Evolutionary conservation across 2,113 vertebrate genomes (phyloP).

Genomic region (Pleuronectes platessa): DNA sequence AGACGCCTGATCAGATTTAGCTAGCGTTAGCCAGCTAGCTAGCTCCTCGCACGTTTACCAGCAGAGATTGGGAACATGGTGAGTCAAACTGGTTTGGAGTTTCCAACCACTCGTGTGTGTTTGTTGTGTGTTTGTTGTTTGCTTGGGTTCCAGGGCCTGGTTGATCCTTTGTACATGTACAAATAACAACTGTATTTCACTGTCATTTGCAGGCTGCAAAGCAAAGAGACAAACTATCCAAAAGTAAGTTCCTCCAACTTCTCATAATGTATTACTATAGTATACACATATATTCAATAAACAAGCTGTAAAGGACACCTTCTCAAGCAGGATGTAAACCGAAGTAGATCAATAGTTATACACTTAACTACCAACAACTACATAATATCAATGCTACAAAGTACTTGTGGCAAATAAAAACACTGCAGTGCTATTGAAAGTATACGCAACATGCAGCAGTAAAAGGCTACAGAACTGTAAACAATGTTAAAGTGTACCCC

Average conservation of each 20-base stretch:
- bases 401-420: background rate
- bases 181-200: slow-evolving; percentile 27
- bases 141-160: no score
- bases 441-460: background rate
- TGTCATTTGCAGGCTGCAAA: slow-evolving; percentile 76
- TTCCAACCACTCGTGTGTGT: background rate
- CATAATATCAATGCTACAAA: background rate
- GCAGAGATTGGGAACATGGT: slow-evolving; percentile 57
- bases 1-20: slow-evolving; percentile 65
- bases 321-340: background rate
- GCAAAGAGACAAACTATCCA: slow-evolving; percentile 70
- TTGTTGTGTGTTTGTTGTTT: background rate
- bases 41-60: background rate
- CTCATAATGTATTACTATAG: background rate
- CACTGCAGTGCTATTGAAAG: no score
- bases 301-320: no score
- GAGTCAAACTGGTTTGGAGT: slow-evolving; percentile 6
- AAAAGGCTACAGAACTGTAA: background rate
- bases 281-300: no score
- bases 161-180: background rate
- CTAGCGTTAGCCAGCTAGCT: slow-evolving; percentile 11
- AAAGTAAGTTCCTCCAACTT: slow-evolving; percentile 74
- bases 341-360: background rate
- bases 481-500: background rate
- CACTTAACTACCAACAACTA: background rate